Conservation (phyloP, 2,113 vertebrate genomes). For the Scytalopus superciliaris region DNA sequence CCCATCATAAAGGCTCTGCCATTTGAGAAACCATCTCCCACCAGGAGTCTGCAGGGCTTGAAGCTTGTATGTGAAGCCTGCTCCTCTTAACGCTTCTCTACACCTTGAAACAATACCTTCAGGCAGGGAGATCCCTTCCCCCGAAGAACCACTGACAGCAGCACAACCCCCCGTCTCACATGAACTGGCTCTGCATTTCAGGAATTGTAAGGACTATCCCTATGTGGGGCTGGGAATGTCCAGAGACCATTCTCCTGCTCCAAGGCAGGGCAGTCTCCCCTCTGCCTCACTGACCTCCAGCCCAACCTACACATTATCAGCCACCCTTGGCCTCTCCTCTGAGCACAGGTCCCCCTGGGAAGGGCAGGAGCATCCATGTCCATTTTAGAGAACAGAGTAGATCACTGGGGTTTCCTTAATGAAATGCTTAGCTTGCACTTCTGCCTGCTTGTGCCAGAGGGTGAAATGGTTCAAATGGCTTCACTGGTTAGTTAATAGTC, state of each 20-base stretch:
- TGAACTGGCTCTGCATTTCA: not conserved
- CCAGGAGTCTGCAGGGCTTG: not conserved
- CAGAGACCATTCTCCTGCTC: not conserved
- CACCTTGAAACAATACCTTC: not conserved
- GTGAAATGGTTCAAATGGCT: not conserved
- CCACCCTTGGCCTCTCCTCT: not conserved
- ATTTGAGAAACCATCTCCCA: not conserved
- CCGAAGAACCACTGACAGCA: not conserved
- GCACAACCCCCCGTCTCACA: not conserved
- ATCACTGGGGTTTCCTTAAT: not conserved
- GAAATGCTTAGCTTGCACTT: not conserved
- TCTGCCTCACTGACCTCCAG: not conserved
- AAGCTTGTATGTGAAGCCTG: not conserved
- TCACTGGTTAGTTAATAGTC: not conserved
- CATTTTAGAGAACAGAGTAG: not conserved
- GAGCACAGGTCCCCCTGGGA: not conserved
- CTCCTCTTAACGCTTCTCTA: not conserved
- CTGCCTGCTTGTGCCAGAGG: not conserved
- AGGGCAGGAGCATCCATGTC: not conserved
- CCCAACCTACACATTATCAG: not conserved
- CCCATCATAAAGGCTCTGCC: not conserved
- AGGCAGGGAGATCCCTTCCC: not conserved
- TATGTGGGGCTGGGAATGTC: accelerated
- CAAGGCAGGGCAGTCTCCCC: not conserved
- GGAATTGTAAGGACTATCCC: not conserved